A percentile compares a stretch with the other conserved stretches of the same genome.
These are phyloP conservation scores for Polia nebulosa DNA, from an alignment of 2,888 invertebrate genomes.

Conservation along the genomic window DNA sequence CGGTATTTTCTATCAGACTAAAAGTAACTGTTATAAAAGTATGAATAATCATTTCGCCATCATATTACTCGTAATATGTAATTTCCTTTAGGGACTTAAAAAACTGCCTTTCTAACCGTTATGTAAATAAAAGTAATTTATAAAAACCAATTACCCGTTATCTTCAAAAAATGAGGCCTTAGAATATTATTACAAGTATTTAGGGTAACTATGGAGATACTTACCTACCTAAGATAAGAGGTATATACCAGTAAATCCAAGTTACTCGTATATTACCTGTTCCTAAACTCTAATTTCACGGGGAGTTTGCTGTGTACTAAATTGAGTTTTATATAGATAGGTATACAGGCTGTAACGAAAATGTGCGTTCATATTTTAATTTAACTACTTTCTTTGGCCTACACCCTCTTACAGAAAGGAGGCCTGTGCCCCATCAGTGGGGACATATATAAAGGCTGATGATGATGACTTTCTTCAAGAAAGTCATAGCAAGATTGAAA, in stretches of 20 bases:
- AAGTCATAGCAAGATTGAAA: no score
- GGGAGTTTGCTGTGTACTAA: slow-evolving; percentile 13
- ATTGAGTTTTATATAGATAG: slow-evolving; percentile 17
- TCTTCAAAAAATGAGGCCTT: slow-evolving; percentile 12
- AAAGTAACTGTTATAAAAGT: no score
- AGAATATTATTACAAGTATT: slow-evolving; percentile 2
- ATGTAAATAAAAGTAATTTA: slow-evolving; percentile 28
- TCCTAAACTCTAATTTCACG: slow-evolving; percentile 18
- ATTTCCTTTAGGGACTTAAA: neutral
- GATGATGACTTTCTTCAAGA: no score
- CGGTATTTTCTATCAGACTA: no score
- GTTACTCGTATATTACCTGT: neutral
- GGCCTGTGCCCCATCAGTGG: no score
- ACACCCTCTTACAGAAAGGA: no score
- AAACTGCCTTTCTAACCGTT: neutral
- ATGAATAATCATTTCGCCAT: neutral
- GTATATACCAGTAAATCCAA: slow-evolving; percentile 1
- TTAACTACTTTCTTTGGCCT: no score
- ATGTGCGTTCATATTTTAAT: no score
- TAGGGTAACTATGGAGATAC: neutral
- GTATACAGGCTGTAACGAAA: no score
- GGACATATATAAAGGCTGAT: no score
- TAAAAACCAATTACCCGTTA: slow-evolving; percentile 14
- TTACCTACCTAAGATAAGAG: no score
- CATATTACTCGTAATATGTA: neutral